Percentiles rank a stretch among this genome's conserved stretches.
phyloP scores from a whole-genome alignment of 2,113 vertebrate species.

The Arvicanthis niloticus region DNA sequence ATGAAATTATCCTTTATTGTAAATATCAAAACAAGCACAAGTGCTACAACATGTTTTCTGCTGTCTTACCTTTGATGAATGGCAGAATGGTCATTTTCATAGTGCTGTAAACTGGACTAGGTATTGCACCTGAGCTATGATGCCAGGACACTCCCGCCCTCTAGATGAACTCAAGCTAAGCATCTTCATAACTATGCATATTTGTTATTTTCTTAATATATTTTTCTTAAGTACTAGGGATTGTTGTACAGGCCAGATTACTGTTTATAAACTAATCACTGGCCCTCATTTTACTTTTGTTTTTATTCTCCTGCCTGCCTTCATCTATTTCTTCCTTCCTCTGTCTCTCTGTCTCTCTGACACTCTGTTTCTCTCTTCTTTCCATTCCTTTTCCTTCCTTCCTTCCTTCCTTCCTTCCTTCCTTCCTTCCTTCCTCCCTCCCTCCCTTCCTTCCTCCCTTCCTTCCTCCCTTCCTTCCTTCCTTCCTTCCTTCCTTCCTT shows the following conservation, averaged over 20 bases:
- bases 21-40: not conserved
- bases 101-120: not conserved
- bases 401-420: too few species aligned
- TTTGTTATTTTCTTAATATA: not conserved
- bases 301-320: not conserved
- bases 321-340: rapidly evolving
- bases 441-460: too few species aligned
- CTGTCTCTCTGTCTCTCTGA: not conserved
- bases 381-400: not conserved
- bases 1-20: slow-evolving; percentile 15
- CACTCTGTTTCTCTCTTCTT: too few species aligned
- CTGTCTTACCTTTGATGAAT: not conserved
- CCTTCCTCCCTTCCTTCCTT: too few species aligned
- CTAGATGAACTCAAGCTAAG: not conserved
- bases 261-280: not conserved
- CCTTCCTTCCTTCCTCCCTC: not conserved
- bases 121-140: not conserved
- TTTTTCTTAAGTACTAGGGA: not conserved
- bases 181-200: not conserved
- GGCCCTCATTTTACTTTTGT: not conserved
- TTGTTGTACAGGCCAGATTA: not conserved
- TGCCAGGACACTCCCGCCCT: rapidly evolving
- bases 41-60: not conserved
- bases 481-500: not conserved
- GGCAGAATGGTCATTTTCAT: not conserved